These are phyloP conservation scores for Philantomba maxwellii DNA, from an alignment of 2,113 vertebrate species.

Conservation along the genomic window DNA sequence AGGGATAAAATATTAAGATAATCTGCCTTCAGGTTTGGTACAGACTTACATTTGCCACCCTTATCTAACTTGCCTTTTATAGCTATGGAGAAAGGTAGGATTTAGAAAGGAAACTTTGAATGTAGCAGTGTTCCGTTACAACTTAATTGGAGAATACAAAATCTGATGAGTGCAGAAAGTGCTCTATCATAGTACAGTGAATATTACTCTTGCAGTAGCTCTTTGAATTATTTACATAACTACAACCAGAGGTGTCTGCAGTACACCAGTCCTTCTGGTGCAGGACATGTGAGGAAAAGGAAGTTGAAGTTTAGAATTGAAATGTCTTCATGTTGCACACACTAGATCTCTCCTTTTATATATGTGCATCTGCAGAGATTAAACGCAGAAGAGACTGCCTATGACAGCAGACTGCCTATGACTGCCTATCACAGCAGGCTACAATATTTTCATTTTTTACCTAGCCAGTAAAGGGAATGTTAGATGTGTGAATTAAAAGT, in stretches of 20 bases:
- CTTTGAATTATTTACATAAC: background rate
- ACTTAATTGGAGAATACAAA: background rate
- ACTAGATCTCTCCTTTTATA: background rate
- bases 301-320: background rate
- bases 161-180: background rate
- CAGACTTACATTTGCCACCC: background rate
- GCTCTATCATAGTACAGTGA: background rate
- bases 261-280: background rate
- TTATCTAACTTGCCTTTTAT: background rate
- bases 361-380: background rate
- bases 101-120: background rate
- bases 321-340: background rate
- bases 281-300: background rate
- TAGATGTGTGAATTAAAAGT: background rate
- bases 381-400: background rate
- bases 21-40: background rate
- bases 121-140: background rate
- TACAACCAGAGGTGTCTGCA: background rate
- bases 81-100: background rate
- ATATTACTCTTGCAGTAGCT: background rate
- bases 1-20: background rate
- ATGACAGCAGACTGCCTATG: background rate
- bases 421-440: background rate
- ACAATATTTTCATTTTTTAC: background rate
- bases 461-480: background rate